phyloP scores from a whole-genome alignment of 1,140 invertebrate species.

The Steinernema khuongi region DNA sequence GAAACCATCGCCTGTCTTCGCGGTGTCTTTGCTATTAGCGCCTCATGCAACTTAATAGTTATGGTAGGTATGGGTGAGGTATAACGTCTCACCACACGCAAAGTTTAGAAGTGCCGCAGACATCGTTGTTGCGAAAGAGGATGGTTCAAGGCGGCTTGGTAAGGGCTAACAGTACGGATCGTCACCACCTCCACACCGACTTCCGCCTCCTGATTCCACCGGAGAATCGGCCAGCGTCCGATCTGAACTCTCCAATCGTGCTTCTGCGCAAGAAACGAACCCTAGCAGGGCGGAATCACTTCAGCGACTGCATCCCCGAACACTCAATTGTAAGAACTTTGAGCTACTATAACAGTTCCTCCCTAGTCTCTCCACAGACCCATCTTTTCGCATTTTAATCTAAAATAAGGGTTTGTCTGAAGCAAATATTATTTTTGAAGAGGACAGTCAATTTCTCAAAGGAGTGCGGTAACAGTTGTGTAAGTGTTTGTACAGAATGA shows the following conservation, averaged over 20 bases:
- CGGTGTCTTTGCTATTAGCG: neutral
- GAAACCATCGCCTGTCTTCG: neutral
- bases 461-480: too few species aligned
- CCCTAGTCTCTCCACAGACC: too few species aligned
- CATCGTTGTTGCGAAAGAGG: slow-evolving; percentile 18
- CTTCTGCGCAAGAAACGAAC: slow-evolving; percentile 7
- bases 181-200: slow-evolving; percentile 12
- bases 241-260: neutral
- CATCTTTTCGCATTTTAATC: too few species aligned
- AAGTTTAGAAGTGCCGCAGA: slow-evolving; percentile 20
- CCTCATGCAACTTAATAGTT: neutral
- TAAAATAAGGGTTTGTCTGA: too few species aligned
- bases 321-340: slow-evolving; percentile 2
- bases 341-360: too few species aligned
- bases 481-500: too few species aligned
- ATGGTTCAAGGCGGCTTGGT: slow-evolving; percentile 25
- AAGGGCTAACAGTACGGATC: slow-evolving; percentile 17
- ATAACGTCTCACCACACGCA: neutral
- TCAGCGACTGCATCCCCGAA: slow-evolving; percentile 8
- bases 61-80: neutral
- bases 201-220: neutral
- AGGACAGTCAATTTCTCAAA: too few species aligned
- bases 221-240: neutral
- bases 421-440: too few species aligned
- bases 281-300: neutral